phyloP scores from a whole-genome alignment of 2,888 invertebrate genomes.

The Cataglyphis livida region DNA sequence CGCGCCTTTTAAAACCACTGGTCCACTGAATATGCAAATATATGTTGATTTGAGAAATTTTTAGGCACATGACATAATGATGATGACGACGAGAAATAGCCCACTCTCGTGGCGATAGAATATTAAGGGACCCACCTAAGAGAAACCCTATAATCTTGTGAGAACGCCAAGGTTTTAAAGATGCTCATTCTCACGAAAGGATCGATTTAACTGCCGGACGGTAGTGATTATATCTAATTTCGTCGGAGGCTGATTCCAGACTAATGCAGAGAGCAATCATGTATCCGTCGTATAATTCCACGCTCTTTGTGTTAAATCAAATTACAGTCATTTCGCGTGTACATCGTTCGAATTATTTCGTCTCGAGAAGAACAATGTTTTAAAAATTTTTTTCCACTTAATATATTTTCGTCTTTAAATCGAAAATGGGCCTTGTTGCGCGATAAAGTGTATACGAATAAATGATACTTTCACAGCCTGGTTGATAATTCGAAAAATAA shows the following conservation, averaged over 20 bases:
- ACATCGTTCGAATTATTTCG: conserved; percentile 15
- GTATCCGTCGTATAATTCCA: neutral
- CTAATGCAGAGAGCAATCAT: conserved; percentile 59
- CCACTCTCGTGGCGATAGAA: conserved; percentile 70
- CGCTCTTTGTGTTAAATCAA: conserved; percentile 12
- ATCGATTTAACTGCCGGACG: conserved; percentile 61
- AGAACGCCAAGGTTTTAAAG: conserved; percentile 59
- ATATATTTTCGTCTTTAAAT: conserved; percentile 36
- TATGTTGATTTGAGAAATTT: conserved; percentile 74
- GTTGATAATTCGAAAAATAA: conserved; percentile 73
- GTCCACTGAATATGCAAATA: conserved; percentile 70
- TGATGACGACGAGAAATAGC: conserved; percentile 55
- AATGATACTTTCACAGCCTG: neutral
- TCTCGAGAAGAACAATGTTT: neutral
- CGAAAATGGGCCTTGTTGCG: conserved; percentile 17
- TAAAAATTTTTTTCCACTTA: neutral
- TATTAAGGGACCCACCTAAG: conserved; percentile 65
- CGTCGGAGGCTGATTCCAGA: conserved; percentile 43
- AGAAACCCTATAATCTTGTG: conserved; percentile 69
- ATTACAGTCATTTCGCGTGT: conserved; percentile 38
- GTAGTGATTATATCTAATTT: conserved; percentile 67
- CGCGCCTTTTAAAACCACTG: conserved; percentile 67
- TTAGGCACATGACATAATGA: conserved; percentile 74
- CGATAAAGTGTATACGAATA: conserved; percentile 12
- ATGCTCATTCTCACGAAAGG: conserved; percentile 68